Evolutionary conservation across 2,888 invertebrate genomes (phyloP), one percentile per base, ranked within the genome.

Genomic region (Aspidiotus rigidus): DNA sequence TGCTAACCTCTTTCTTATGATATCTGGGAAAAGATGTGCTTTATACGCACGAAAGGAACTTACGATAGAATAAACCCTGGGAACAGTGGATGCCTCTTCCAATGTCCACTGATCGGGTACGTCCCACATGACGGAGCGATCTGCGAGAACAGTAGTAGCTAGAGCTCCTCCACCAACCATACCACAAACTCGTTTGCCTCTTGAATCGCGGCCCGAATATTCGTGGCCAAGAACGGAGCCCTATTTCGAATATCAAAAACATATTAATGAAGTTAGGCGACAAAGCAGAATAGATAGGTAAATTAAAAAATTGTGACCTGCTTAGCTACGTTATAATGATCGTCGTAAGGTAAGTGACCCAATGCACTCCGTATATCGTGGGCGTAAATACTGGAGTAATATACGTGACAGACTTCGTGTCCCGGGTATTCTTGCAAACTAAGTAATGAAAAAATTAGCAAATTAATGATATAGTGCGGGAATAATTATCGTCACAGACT

Each of bases 321-420:
- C 57, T 69, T 69, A 10, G 62, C 42, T 0, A 63, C 40, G n/a
- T 69, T 69, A 16, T 62, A 63, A 15, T 63, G 44, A 39, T 69
- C 95, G 81, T 98, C 97, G 55, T 95, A 93, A 69, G 97, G 92
- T 71, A 98, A 83, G 80, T 96, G 95, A 74, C 97, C 98, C 28
- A 93, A 93, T 39, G 96, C 96, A 76, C 98, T 81, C 97, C 98
- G 98, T 74, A 98, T 87, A 79, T 99, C 98, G 74, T 97, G 87
- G 89, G 98, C 98, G 81, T 98, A 99, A 71, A 98, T 85, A 53
- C 96, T 91, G 1, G 95, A 90, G 80, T 91, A 96, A 79, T 94
- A 90, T 11, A 96, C 94, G 73, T 83, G 84, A 80, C 93, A 95
- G 62, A 92, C 80, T 74, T 89, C 87, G 72, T 83, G 79, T 6